Base-by-base conservation (phyloP, 2,888 invertebrate genomes). In the Caenorhabditis doughertyi region DNA sequence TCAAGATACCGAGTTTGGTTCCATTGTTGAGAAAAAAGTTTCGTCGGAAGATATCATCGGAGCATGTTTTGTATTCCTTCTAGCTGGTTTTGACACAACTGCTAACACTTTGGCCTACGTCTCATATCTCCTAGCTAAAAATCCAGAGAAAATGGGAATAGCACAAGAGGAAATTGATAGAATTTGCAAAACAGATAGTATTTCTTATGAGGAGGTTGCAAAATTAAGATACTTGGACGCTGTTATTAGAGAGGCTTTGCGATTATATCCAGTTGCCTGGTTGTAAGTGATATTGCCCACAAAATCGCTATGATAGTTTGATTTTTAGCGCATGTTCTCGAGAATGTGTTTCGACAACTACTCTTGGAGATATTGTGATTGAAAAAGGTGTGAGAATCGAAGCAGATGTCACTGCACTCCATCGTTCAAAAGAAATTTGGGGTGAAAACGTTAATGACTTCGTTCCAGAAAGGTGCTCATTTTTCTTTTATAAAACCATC, bases 31-130 rank as follows among this genome's bases (percentile, higher is more conserved):
- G n/a, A 85, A 84, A 18, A 85, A 89, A 55, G 73, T 89, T 1
- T 85, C 87, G 0, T 60, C 79, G 8, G 86, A 88, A 62, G 91
- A 91, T 55, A 87, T 90, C 29, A 82, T 86, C 9, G 77, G 83
- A 8, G 83, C 87, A 13, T 89, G 89, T 32, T 79, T 88, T 23
- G 60, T 90, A 0, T 90, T 91, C 70, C 74, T 91, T 8, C 68
- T 90, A 1, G 91, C 90, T 62, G 91, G 90, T 27, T 91, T 88
- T 77, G 90, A 94, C 85, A 94, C 94, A 0, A 93, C 93, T 0
- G 93, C 93, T 7, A 92, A 93, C 16, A 90, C 93, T 2, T 87
- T 94, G 11, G 92, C 92, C 2, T 93, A 92, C 84, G 89, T 92
- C 8, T 90, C 92, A 73, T 93, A 92, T 84, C 92, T 93, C 65